These are phyloP conservation scores for Drosophila paranaensis DNA, from an alignment of 2,888 invertebrate genomes.

Conservation along the genomic window DNA sequence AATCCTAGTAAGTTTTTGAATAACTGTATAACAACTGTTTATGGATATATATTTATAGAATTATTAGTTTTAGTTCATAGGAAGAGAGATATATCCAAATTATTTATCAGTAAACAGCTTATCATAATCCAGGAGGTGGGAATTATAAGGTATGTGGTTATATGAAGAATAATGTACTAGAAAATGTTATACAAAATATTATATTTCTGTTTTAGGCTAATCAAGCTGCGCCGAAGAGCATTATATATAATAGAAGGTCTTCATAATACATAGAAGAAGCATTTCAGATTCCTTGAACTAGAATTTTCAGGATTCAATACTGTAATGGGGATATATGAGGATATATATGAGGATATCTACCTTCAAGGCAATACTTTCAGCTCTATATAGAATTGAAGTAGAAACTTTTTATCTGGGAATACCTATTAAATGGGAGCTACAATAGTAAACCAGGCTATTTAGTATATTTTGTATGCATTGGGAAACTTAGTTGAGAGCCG, in stretches of 20 bases:
- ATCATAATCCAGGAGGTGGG: background rate
- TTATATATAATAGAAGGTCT: background rate
- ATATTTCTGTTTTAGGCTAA: too few relatives aligned
- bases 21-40: too few relatives aligned
- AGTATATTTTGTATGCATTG: too few relatives aligned
- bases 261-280: background rate
- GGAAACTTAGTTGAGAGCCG: too few relatives aligned
- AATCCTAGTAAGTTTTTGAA: too few relatives aligned
- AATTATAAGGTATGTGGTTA: background rate
- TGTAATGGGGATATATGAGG: too few relatives aligned
- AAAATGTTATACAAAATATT: too few relatives aligned
- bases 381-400: background rate
- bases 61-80: too few relatives aligned
- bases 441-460: background rate
- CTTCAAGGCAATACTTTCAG: background rate
- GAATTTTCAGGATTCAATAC: too few relatives aligned
- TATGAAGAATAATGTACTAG: too few relatives aligned
- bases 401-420: background rate
- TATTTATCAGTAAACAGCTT: too few relatives aligned
- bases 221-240: background rate
- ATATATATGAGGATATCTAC: background rate
- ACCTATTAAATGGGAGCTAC: background rate
- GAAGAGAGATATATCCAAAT: background rate
- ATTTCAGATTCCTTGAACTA: background rate
- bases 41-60: too few relatives aligned